Evolutionary conservation across 2,888 invertebrate species (phyloP).

Genomic region (Polietes domitor): DNA sequence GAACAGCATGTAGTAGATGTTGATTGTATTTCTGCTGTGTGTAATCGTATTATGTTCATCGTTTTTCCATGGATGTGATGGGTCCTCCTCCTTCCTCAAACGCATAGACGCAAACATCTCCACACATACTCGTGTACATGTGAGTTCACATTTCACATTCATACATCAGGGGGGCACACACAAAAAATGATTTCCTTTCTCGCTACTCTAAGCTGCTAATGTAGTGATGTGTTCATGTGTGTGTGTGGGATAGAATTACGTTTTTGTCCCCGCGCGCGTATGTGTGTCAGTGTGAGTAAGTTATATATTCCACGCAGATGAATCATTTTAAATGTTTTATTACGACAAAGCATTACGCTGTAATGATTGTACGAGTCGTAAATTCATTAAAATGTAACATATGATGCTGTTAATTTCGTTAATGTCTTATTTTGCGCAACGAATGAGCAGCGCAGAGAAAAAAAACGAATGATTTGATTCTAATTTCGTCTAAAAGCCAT

Average conservation of each 20-base stretch:
- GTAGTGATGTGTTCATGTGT: background rate
- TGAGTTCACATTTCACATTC: background rate
- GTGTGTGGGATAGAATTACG: too few relatives aligned
- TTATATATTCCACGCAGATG: slow-evolving; percentile 8
- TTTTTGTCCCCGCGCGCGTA: background rate
- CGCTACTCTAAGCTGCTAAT: too few relatives aligned
- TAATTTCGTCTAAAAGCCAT: slow-evolving; percentile 1
- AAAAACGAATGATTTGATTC: background rate
- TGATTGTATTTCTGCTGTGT: slow-evolving; percentile 1
- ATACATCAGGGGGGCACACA: background rate
- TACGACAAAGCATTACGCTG: slow-evolving; percentile 2
- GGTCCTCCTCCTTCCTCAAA: background rate
- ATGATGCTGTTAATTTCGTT: slow-evolving; percentile 26
- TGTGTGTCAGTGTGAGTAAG: background rate
- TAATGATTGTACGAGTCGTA: slow-evolving; percentile 32
- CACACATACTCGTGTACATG: background rate
- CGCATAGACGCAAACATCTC: too few relatives aligned
- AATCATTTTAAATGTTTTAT: slow-evolving; percentile 32
- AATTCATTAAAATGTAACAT: slow-evolving; percentile 37
- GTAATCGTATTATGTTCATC: slow-evolving; percentile 6
- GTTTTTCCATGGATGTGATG: background rate
- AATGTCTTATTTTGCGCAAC: background rate
- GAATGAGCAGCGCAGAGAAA: background rate
- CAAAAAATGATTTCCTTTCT: background rate
- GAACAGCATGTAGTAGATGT: background rate